Percentiles rank a stretch among this genome's conserved stretches.
Evolutionary conservation across 1,140 invertebrate species (phyloP).

Genomic region (Agrilus planipennis): DNA sequence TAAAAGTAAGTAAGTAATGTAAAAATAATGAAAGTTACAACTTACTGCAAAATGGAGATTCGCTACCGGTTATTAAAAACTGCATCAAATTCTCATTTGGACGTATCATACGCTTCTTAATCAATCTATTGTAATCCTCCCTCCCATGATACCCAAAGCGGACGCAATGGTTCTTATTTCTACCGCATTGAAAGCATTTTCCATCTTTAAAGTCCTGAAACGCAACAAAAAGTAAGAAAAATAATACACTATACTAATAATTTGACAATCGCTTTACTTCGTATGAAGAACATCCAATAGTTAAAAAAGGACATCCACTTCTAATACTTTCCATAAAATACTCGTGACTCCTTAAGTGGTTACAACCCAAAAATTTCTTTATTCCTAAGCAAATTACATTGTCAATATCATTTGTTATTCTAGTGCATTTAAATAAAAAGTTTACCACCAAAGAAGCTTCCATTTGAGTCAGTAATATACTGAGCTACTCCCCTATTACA

Average conservation of each 20-base stretch:
- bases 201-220: conserved; percentile 59
- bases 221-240: too few relatives aligned
- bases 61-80: conserved; percentile 55
- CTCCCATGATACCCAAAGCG: conserved; percentile 54
- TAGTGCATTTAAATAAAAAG: conserved; percentile 1
- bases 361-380: conserved; percentile 66
- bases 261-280: too few relatives aligned
- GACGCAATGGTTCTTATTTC: conserved; percentile 50
- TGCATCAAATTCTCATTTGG: conserved; percentile 44
- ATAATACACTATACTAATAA: too few relatives aligned
- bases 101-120: conserved; percentile 30
- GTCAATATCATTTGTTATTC: conserved; percentile 1
- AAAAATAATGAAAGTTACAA: conserved; percentile 27
- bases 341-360: conserved; percentile 73
- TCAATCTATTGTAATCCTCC: conserved; percentile 37
- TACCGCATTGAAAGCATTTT: conserved; percentile 59
- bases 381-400: conserved; percentile 42
- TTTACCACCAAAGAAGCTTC: conserved; percentile 46
- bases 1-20: neutral
- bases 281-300: conserved; percentile 66
- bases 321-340: conserved; percentile 79
- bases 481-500: conserved; percentile 61
- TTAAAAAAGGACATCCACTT: conserved; percentile 57
- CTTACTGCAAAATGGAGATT: conserved; percentile 66
- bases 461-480: conserved; percentile 51